These are phyloP conservation scores for Calyptommatus sinebrachiatus DNA, from an alignment of 2,113 vertebrate genomes.

Conservation along the genomic window DNA sequence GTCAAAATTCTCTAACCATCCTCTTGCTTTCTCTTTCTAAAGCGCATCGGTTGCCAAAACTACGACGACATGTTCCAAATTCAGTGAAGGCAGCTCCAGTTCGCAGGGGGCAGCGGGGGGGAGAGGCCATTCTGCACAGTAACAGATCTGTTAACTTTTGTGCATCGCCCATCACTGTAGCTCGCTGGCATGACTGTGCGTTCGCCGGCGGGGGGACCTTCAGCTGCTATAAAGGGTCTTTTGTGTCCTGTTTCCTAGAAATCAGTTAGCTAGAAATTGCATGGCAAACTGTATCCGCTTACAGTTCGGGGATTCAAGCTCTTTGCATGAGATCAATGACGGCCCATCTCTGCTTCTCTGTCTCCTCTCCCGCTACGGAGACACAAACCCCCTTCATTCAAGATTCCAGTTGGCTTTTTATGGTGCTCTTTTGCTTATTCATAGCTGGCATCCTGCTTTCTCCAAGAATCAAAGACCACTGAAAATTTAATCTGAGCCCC, in stretches of 20 bases:
- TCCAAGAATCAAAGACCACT: constrained; percentile 14
- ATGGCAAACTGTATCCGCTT: constrained; percentile 37
- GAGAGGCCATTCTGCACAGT: constrained; percentile 15
- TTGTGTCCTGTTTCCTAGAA: constrained; percentile 71
- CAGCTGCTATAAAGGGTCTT: constrained; percentile 59
- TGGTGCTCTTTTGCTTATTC: neutral
- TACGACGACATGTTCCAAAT: neutral
- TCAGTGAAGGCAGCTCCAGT: constrained; percentile 30
- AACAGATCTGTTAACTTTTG: constrained; percentile 61
- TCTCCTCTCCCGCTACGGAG: neutral
- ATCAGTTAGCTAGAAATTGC: constrained; percentile 49
- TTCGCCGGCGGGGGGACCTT: constrained; percentile 52
- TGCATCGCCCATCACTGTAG: constrained; percentile 35
- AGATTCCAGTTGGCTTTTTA: neutral
- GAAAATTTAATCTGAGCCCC: neutral
- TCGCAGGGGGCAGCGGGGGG: neutral
- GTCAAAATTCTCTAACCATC: neutral
- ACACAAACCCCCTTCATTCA: neutral
- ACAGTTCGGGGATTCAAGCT: constrained; percentile 29
- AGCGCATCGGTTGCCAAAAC: constrained; percentile 20
- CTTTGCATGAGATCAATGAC: neutral
- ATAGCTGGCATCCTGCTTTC: constrained; percentile 22
- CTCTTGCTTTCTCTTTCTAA: constrained; percentile 10
- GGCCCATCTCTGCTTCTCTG: neutral
- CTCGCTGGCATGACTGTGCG: constrained; percentile 57